These are phyloP conservation scores for Heloderma charlesbogerti DNA, from an alignment of 2,113 vertebrate species.

Conservation along the genomic window DNA sequence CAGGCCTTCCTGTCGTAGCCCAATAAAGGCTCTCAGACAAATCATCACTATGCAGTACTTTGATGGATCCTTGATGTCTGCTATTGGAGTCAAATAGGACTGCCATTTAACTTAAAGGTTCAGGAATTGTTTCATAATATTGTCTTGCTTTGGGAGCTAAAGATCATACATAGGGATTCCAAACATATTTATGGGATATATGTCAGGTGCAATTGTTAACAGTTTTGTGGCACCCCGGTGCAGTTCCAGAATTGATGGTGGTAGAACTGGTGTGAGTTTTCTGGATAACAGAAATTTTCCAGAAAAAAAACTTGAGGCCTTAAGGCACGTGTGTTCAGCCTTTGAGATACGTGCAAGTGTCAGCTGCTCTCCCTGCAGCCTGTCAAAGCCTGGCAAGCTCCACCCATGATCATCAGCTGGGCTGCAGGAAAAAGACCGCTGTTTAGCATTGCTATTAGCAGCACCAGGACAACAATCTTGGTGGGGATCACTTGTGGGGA, in stretches of 20 bases:
- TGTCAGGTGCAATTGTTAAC: too few species aligned
- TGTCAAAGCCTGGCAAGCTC: too few species aligned
- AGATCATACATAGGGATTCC: not conserved
- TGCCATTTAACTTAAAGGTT: not conserved
- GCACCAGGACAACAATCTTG: too few species aligned
- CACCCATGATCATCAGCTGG: too few species aligned
- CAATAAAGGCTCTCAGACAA: not conserved
- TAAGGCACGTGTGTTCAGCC: too few species aligned
- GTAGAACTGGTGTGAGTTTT: not conserved
- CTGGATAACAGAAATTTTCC: not conserved
- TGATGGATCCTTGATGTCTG: not conserved
- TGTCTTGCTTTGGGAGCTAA: not conserved
- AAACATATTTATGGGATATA: not conserved
- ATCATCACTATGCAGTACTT: not conserved
- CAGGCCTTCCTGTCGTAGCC: too few species aligned
- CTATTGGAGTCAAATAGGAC: not conserved
- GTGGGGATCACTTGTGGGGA: too few species aligned
- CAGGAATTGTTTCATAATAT: not conserved
- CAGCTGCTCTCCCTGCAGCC: too few species aligned
- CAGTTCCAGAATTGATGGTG: not conserved
- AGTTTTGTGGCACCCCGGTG: not conserved
- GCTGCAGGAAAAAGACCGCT: too few species aligned
- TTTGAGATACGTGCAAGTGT: too few species aligned
- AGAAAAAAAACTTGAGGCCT: not conserved
- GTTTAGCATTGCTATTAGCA: too few species aligned